Base-by-base conservation (phyloP, 2,888 invertebrate species). In the Geophilus truncorum region DNA sequence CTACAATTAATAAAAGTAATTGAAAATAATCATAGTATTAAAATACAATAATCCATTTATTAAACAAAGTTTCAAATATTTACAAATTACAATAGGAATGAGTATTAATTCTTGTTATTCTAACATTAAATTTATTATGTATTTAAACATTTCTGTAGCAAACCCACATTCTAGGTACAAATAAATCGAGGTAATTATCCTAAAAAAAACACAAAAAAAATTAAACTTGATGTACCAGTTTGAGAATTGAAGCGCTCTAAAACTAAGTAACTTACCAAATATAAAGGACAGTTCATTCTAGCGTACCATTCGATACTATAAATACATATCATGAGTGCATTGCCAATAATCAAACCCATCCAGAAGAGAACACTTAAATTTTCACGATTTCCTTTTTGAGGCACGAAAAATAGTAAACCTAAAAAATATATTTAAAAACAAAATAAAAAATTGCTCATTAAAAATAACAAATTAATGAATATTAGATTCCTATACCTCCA, bases 271-370 rank as follows among this genome's bases (percentile, higher is more conserved):
- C 85, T 86, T 84, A 87, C 87, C 70, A 84, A 81, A 51, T 83
- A 81, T 4, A 89, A 88, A 0, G 92, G 92, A 85, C 94, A 93
- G 87, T 94, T 94, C 80, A 88, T 87, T 76, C 94, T 90, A 0
- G 95, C 94, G 86, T 92, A 95, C 89, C 91, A 93, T 88, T 98
- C 98, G 90, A 96, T 92, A 28, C 92, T 89, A 86, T 96, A 97
- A 1, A 94, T 86, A 84, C 92, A 92, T 86, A 92, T 89, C n/a
- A 93, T 86, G 2, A 92, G 84, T 82, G 95, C 94, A 83, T 91
- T 92, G 79, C 97, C 98, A 18, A 92, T 87, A 81, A 93, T 91
- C 80, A 97, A 89, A 0, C 91, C 88, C 76, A 93, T 90, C 95
- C 96, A 97, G 86, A 98, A 89, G 80, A 95, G 88, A n/a, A 95